These are phyloP conservation scores for Diachasmimorpha longicaudata DNA, from an alignment of 1,140 invertebrate species.

Conservation along the genomic window DNA sequence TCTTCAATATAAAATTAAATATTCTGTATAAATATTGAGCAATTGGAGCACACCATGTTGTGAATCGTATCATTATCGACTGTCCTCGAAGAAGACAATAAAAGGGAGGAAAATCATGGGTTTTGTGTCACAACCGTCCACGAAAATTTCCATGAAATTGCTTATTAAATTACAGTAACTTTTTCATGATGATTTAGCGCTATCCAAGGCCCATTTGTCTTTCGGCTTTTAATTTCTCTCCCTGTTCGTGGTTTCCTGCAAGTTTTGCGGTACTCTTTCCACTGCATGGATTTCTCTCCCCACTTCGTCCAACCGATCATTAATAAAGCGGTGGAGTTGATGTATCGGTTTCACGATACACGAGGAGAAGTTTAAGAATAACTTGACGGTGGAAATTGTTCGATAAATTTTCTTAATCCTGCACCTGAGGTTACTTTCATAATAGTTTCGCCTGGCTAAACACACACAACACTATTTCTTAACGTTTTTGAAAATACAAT, in stretches of 20 bases:
- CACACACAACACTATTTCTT: not conserved
- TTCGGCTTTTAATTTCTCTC: slow-evolving; percentile 53
- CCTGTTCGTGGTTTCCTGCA: not conserved
- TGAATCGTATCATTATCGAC: not conserved
- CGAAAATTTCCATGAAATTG: slow-evolving; percentile 60
- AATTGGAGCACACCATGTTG: slow-evolving; percentile 34
- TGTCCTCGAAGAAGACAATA: not conserved
- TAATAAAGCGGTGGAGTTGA: slow-evolving; percentile 27
- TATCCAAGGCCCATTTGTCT: slow-evolving; percentile 53
- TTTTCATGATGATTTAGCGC: slow-evolving; percentile 58
- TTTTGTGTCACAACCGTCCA: slow-evolving; percentile 29
- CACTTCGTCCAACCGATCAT: slow-evolving; percentile 3
- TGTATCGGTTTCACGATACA: slow-evolving; percentile 23
- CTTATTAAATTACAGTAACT: slow-evolving; percentile 59
- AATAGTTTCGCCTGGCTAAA: not conserved
- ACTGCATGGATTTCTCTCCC: not conserved
- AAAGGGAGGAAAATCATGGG: not conserved
- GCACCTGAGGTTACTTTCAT: not conserved
- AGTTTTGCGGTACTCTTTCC: slow-evolving; percentile 15
- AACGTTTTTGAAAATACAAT: no score
- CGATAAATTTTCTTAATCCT: not conserved
- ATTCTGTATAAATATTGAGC: slow-evolving; percentile 41
- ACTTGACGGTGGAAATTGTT: not conserved
- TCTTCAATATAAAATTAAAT: not conserved
- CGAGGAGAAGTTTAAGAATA: slow-evolving; percentile 15